These are phyloP conservation scores for Thalassaphorura encarpata DNA, from an alignment of 1,140 invertebrate genomes.

Conservation along the genomic window DNA sequence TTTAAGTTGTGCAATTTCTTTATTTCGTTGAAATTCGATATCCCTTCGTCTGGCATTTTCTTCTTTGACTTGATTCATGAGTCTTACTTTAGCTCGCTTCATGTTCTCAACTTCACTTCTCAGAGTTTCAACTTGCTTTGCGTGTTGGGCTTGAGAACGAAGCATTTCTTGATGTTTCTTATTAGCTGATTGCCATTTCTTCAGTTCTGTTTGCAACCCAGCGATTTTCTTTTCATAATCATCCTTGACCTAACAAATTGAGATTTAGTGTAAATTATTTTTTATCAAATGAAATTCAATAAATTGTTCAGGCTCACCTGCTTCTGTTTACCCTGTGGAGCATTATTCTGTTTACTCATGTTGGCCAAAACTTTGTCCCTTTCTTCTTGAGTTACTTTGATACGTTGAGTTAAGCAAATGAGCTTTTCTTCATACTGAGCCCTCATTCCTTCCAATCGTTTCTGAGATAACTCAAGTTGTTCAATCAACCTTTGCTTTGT, in stretches of 20 bases:
- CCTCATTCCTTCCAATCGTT: constrained; percentile 66
- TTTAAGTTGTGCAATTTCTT: constrained; percentile 77
- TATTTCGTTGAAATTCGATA: constrained; percentile 47
- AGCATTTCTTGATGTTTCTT: constrained; percentile 78
- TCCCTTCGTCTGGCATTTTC: constrained; percentile 74
- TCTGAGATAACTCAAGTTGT: constrained; percentile 80
- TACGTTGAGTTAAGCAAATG: constrained; percentile 70
- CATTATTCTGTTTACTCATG: constrained; percentile 34
- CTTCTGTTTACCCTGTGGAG: too few relatives aligned
- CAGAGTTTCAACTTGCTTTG: constrained; percentile 66
- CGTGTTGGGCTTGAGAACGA: constrained; percentile 68
- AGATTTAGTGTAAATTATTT: constrained; percentile 3
- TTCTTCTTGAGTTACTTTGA: constrained; percentile 81
- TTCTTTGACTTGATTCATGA: constrained; percentile 89
- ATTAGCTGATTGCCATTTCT: constrained; percentile 74
- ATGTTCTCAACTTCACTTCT: constrained; percentile 73
- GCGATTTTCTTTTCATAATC: constrained; percentile 82
- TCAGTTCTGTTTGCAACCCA: constrained; percentile 78
- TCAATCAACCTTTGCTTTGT: constrained; percentile 63
- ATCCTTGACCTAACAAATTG: constrained; percentile 41
- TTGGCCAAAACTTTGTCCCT: constrained; percentile 75
- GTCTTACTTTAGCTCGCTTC: constrained; percentile 77
- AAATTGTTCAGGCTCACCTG: too few relatives aligned
- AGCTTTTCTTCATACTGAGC: constrained; percentile 92
- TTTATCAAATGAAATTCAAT: too few relatives aligned